Evolutionary conservation across 2,888 invertebrate species (phyloP), one percentile per base, ranked within the genome.

Genomic region (Agrotis segetum): DNA sequence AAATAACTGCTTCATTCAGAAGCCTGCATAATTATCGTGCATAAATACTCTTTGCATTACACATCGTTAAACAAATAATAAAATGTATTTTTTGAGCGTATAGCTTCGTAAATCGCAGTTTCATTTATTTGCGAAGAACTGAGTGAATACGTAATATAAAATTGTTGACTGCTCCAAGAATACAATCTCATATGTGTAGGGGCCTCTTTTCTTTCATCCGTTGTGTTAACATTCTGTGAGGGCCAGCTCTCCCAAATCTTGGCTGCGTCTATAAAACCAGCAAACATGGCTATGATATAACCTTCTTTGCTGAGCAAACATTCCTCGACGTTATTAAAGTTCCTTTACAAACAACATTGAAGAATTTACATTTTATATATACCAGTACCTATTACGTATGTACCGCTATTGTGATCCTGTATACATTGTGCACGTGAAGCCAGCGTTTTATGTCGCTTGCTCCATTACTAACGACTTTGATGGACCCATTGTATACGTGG

Each of bases 391-490:
- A 72, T 47, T 50, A 72, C 46, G 29, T 67, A 74, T 47, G 44
- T 63, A 56, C 50, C 63, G 52, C 50, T 53, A 65, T 81, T 77
- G 52, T 67, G 55, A 34, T 29, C 29, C 47, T 55, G 40, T 69
- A 17, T 65, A 76, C 70, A 77, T 49, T 72, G 59, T 67, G 56
- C 49, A 65, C 71, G 56, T 53, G 47, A 62, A 46, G 24, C 55
- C n/a, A 29, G 44, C 56, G 40, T 78, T 78, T 72, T 72, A 79
- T 70, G 60, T 65, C 47, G 62, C 19, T 81, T 58, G 62, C 82
- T 78, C 58, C 61, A 78, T 78, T 79, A 67, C 79, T 59, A 68
- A 78, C 55, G 58, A 62, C 67, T 53, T 77, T 78, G 62, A 81
- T 82, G 73, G 53, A 29, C 50, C 72, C 61, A 79, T 79, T 79